Base-by-base conservation (phyloP, 2,888 invertebrate genomes). In the Bruchidius siliquastri region DNA sequence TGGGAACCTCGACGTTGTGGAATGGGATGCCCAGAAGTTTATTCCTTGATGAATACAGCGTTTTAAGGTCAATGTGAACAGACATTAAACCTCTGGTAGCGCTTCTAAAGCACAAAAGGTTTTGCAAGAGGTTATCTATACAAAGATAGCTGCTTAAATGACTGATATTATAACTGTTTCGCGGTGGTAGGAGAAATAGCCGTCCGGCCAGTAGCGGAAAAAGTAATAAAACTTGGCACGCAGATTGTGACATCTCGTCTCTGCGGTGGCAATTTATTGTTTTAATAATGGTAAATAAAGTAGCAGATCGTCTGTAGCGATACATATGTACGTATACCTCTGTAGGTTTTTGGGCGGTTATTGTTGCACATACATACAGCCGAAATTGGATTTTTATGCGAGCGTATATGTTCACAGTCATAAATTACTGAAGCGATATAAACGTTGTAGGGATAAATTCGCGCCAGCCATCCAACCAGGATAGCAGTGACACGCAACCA, bases 251-350 rank as follows among this genome's bases (percentile, higher is more conserved):
- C 86, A 85, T 84, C 30, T 3, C 3, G 3, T 6, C 30, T 3
- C 8, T 30, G 30, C 8, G 83, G 82, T 79, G 83, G 83, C 85
- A 85, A 86, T 87, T 87, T 86, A 87, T 86, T 86, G 86, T 86
- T 87, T 87, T 87, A 87, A 87, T 86, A 87, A 86, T 86, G 86
- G 85, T 85, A 86, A 86, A 86, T 86, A 87, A 86, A 86, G 85
- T 18, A 18, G 49, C 85, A 85, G 86, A 85, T 84, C 84, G 83
- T 81, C 79, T 76, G 79, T 77, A 74, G 26, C 22, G 22, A 69
- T 70, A 21, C 21, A 22, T 71, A 71, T 20, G 67, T 81, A 80
- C 80, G 78, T 49, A 49, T 49, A 49, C 49, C 49, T 49, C 49
- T 49, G 49, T 49, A 49, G 49, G 18, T 73, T 73, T 70, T 74